Base-by-base conservation (phyloP, 2,797 vertebrate genomes). In the Oceanodroma leucorhoa region DNA sequence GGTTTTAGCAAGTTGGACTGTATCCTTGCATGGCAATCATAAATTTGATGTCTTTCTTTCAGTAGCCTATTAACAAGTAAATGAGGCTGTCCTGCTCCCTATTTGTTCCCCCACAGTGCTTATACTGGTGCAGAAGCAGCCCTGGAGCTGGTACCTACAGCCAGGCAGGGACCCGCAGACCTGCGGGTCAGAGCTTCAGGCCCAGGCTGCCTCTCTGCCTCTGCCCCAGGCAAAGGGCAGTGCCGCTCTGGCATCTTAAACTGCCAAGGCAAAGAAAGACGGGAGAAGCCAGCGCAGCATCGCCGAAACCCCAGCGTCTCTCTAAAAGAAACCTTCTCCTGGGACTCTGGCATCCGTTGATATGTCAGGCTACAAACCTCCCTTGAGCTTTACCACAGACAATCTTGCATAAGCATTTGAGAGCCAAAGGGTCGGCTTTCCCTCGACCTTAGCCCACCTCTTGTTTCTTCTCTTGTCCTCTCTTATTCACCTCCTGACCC, bases 41-140 rank as follows among this genome's bases (percentile, higher is more conserved):
- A 87, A 60, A 71, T 89, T 75, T 79, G 75, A 91, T 84, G 73
- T 86, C 62, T 96, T 26, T 78, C 76, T 71, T 89, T 73, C 48
- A 53, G 85, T 29, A 86, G 83, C 3, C 62, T 87, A 50, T 92
- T 96, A 93, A 73, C 77, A 95, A 94, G 38, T 80, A 83, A 95
- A 94, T 77, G 41, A 75, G 71, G 46, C 84, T 88, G 67, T 71
- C 9, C 2, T 64, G 67, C 43, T 92, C n/a, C 58, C 34, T 32
- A 82, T 93, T 94, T 93, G 54, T 88, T 79, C 23, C 41, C 27
- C 7, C 6, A 26, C 45, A 53, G 54, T 7, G 58, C 58, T 87
- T 61, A 45, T 10, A 32, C 57, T 36, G 73, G 54, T 45, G 54
- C 38, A 51, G 82, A 29, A 78, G 65, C 72, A 70, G 85, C 46